Percentiles rank a stretch among this genome's conserved stretches.
Conservation (phyloP, 2,888 invertebrate species). For the Hyalella azteca region DNA sequence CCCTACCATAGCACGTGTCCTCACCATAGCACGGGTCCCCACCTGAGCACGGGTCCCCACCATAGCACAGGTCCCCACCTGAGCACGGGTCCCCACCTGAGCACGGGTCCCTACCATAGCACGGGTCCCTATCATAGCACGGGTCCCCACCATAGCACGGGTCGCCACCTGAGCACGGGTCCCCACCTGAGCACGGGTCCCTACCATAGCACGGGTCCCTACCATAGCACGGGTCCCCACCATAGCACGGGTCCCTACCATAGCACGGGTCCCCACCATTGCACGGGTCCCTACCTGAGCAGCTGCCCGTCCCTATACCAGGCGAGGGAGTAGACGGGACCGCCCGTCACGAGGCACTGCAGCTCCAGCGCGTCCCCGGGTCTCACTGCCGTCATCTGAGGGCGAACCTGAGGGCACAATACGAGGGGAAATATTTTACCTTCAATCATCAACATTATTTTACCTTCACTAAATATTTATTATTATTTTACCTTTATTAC, state of each 20-base stretch:
- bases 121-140: conserved; percentile 39
- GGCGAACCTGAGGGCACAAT: conserved; percentile 51
- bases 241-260: too few species aligned
- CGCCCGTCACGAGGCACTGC: conserved; percentile 63
- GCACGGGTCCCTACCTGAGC: conserved; percentile 41
- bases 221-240: too few species aligned
- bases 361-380: conserved; percentile 63
- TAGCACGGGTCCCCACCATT: too few species aligned
- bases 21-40: conserved; percentile 46
- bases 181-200: conserved; percentile 45
- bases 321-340: conserved; percentile 62
- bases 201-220: conserved; percentile 42
- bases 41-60: conserved; percentile 45
- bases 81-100: conserved; percentile 45
- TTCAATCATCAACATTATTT: too few species aligned
- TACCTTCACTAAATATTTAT: too few species aligned
- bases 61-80: conserved; percentile 50
- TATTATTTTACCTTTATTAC: too few species aligned
- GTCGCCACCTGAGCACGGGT: conserved; percentile 49
- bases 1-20: conserved; percentile 50
- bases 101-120: conserved; percentile 46
- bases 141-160: conserved; percentile 50
- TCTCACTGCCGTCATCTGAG: conserved; percentile 61
- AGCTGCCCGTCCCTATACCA: conserved; percentile 63
- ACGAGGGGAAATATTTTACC: too few species aligned